Base-by-base conservation (phyloP, 2,113 vertebrate genomes). In the Emydocephalus ijimae region DNA sequence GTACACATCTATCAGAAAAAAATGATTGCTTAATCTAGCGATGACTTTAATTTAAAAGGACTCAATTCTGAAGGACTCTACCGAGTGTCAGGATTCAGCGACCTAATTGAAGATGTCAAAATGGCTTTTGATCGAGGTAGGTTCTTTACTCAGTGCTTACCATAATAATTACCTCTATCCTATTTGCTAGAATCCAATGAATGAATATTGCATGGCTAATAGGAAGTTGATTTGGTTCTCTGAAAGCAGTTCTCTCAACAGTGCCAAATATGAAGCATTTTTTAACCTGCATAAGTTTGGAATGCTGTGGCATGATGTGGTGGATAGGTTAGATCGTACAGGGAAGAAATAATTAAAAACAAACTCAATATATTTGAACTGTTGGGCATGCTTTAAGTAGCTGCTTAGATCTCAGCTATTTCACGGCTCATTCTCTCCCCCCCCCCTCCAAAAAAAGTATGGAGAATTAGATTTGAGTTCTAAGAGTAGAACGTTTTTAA, bases 91-190 rank as follows among this genome's bases (percentile, higher is more conserved):
- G 99, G 99, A 95, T 99, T 99, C 97, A 99, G 99, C 88, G 99
- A 99, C 95, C 98, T 99, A 93, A 99, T 99, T 10, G 99, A 99
- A 98, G 99, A 99, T 88, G 99, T 99, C 97, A 99, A 99, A 98
- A 98, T 99, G 98, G 98, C 99, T 34, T 99, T 99, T 95, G 99
- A 99, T 97, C 98, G 99, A 98, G 99, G 99, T 99, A 96, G 94
- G 95, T 91, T 92, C 90, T 95, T 93, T n/a, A 92, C 50, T 56
- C 20, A 1, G n/a, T 56, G 45, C 12, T 39, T 29, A 18, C 87
- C 39, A 14, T 52, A 55, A 50, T 24, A 23, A 15, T 52, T 64
- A n/a, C 45, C 52, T 34, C 45, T n/a, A 61, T 5, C 12, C 0
- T 34, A 24, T 45, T 74, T 61, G 45, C 85, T n/a, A 69, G 15